These are phyloP conservation scores for Scrobipalpa atriplicella DNA, from an alignment of 2,888 invertebrate species.

Conservation along the genomic window DNA sequence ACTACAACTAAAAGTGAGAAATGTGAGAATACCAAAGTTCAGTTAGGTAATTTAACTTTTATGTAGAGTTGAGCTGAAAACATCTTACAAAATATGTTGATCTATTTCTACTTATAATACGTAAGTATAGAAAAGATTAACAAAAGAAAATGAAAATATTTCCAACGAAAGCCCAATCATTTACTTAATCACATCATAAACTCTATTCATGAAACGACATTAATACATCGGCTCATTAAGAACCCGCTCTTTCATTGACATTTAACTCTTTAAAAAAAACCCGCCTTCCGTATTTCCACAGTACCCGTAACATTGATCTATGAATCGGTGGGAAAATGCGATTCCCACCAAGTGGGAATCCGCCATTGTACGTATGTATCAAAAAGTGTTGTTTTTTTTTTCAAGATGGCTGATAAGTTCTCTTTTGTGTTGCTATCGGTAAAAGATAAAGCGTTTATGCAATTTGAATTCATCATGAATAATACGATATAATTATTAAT, in stretches of 20 bases:
- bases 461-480: slow-evolving; percentile 6
- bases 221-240: neutral
- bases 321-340: slow-evolving; percentile 9
- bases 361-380: neutral
- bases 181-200: neutral
- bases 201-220: neutral
- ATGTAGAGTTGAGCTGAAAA: no score
- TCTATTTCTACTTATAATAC: no score
- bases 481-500: neutral
- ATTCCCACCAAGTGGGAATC: slow-evolving; percentile 12
- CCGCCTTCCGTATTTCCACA: slow-evolving; percentile 14
- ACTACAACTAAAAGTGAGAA: no score
- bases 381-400: slow-evolving; percentile 13
- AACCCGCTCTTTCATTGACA: neutral
- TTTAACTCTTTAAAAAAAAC: neutral
- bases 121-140: no score
- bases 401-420: slow-evolving; percentile 1
- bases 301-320: slow-evolving; percentile 17
- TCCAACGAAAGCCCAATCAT: no score
- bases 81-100: no score
- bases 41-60: no score
- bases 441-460: slow-evolving; percentile 7
- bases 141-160: no score
- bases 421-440: slow-evolving; percentile 9
- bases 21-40: no score